phyloP scores from a whole-genome alignment of 2,797 vertebrate species.

The Enteromius unitaeniatus region DNA sequence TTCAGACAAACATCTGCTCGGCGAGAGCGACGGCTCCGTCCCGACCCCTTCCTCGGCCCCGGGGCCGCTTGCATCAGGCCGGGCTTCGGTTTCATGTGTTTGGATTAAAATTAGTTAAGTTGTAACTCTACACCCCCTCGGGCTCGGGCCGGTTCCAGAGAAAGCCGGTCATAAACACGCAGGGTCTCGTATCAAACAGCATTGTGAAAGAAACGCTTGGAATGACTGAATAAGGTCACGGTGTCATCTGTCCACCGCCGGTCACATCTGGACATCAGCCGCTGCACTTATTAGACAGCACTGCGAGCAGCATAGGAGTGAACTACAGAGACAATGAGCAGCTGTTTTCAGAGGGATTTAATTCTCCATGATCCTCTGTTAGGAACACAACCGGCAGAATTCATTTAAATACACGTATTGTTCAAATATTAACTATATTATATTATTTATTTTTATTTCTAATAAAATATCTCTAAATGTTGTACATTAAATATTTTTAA shows the following conservation, averaged over 20 bases:
- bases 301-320: background rate
- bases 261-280: background rate
- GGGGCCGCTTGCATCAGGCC: conserved; percentile 88
- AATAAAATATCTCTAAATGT: background rate
- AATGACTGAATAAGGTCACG: background rate
- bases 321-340: background rate
- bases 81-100: conserved; percentile 97
- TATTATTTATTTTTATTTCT: no score
- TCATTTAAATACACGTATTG: accelerated
- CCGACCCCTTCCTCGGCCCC: conserved; percentile 82
- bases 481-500: no score
- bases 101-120: conserved; percentile 99
- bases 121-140: conserved; percentile 95
- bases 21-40: conserved; percentile 94
- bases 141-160: conserved; percentile 86
- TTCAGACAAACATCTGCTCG: conserved; percentile 99
- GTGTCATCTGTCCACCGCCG: background rate
- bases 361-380: background rate
- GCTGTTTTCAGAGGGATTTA: background rate
- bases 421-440: no score
- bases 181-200: background rate
- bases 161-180: conserved; percentile 35
- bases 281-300: background rate
- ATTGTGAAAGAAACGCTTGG: background rate
- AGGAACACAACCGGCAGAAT: background rate